phyloP scores from a whole-genome alignment of 1,140 invertebrate genomes.

The Philopotamus ludificatus region DNA sequence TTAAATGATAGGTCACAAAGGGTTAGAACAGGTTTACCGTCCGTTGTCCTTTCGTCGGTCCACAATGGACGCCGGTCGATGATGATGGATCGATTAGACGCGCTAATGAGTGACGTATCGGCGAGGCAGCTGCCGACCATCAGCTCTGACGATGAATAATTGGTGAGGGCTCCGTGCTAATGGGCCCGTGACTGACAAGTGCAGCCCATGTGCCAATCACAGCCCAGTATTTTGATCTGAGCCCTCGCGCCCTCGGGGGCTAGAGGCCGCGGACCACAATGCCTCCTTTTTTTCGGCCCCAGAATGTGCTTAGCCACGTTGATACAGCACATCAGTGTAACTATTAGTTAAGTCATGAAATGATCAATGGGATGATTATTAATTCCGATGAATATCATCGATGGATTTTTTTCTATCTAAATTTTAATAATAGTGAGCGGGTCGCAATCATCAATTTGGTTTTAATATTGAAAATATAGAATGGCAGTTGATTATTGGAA shows the following conservation, averaged over 20 bases:
- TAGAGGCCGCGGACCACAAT: too few relatives aligned
- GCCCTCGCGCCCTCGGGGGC: too few relatives aligned
- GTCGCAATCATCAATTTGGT: too few relatives aligned
- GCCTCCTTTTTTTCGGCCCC: neutral
- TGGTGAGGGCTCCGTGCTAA: constrained; percentile 15
- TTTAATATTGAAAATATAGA: too few relatives aligned
- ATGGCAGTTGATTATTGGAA: too few relatives aligned
- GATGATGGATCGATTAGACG: constrained; percentile 35
- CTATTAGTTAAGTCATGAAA: too few relatives aligned
- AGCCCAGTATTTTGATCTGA: neutral
- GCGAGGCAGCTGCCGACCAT: constrained; percentile 11
- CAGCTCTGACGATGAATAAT: constrained; percentile 27
- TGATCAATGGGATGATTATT: too few relatives aligned
- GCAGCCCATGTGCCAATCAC: constrained; percentile 20
- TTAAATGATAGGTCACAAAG: constrained; percentile 1
- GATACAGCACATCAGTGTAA: too few relatives aligned
- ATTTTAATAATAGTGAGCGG: too few relatives aligned
- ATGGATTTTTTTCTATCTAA: too few relatives aligned
- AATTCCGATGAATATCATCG: too few relatives aligned
- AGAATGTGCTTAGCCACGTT: neutral
- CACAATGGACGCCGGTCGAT: neutral
- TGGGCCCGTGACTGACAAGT: constrained; percentile 28
- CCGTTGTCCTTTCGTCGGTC: neutral
- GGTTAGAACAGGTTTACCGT: too few relatives aligned
- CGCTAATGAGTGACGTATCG: constrained; percentile 31